These are phyloP conservation scores for Epirrhoe alternata DNA, from an alignment of 2,888 invertebrate species.

Conservation along the genomic window DNA sequence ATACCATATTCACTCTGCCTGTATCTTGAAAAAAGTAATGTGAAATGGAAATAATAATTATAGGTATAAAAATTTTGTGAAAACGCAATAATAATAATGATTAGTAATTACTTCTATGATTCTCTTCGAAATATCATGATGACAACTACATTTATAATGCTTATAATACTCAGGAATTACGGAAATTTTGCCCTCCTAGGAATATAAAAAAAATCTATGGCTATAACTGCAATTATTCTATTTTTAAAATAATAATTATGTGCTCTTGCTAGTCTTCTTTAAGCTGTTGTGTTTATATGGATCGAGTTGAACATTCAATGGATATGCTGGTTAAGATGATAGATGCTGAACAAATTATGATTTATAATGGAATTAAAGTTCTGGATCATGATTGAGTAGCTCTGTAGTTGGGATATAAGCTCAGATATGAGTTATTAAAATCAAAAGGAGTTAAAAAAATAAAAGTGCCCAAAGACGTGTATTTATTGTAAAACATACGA, in stretches of 20 bases:
- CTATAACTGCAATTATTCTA: background rate
- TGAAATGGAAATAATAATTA: no score
- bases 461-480: constrained; percentile 3
- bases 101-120: no score
- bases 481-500: no score
- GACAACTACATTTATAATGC: no score
- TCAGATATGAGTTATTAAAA: constrained; percentile 36
- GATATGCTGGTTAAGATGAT: constrained; percentile 43
- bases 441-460: constrained; percentile 17
- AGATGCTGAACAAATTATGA: constrained; percentile 45
- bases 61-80: no score
- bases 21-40: no score
- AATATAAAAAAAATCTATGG: no score
- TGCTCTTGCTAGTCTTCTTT: background rate
- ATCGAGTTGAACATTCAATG: constrained; percentile 38
- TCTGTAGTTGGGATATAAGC: constrained; percentile 37
- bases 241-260: background rate
- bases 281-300: constrained; percentile 36
- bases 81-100: no score
- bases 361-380: constrained; percentile 47
- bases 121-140: no score
- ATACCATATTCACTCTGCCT: no score
- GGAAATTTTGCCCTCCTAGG: no score
- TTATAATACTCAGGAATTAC: no score
- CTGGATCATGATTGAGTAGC: constrained; percentile 44